phyloP scores from a whole-genome alignment of 2,888 invertebrate genomes.

The Synanthedon tipuliformis region DNA sequence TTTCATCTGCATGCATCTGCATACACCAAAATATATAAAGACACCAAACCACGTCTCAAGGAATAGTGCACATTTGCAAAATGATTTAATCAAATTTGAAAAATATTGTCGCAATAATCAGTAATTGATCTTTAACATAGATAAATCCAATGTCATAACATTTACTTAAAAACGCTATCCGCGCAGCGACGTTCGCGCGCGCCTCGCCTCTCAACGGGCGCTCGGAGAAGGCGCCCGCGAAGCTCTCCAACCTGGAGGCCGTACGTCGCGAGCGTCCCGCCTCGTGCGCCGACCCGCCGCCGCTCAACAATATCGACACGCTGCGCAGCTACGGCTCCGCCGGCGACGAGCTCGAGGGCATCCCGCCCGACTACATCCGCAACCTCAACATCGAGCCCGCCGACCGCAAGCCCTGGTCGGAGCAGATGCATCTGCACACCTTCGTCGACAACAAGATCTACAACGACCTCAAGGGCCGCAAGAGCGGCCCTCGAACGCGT shows the following conservation, averaged over 20 bases:
- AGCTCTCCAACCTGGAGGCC: constrained; percentile 80
- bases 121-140: too few relatives aligned
- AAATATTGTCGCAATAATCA: too few relatives aligned
- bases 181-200: constrained; percentile 14
- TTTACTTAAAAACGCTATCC: too few relatives aligned
- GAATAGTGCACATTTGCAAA: too few relatives aligned
- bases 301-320: constrained; percentile 88
- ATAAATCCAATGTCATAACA: too few relatives aligned
- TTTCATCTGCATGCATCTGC: too few relatives aligned
- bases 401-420: constrained; percentile 86
- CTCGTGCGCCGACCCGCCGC: constrained; percentile 78
- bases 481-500: constrained; percentile 4
- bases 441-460: constrained; percentile 87
- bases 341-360: constrained; percentile 91
- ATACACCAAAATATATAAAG: too few relatives aligned
- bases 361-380: constrained; percentile 84
- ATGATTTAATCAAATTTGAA: too few relatives aligned
- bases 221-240: constrained; percentile 45
- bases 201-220: constrained; percentile 27
- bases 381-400: constrained; percentile 80
- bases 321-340: constrained; percentile 94
- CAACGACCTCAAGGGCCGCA: constrained; percentile 69
- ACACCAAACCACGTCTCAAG: too few relatives aligned
- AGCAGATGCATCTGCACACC: constrained; percentile 83
- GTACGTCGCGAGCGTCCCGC: constrained; percentile 75